Base-by-base conservation (phyloP, 2,888 invertebrate genomes). In the Drosophila eohydei region DNA sequence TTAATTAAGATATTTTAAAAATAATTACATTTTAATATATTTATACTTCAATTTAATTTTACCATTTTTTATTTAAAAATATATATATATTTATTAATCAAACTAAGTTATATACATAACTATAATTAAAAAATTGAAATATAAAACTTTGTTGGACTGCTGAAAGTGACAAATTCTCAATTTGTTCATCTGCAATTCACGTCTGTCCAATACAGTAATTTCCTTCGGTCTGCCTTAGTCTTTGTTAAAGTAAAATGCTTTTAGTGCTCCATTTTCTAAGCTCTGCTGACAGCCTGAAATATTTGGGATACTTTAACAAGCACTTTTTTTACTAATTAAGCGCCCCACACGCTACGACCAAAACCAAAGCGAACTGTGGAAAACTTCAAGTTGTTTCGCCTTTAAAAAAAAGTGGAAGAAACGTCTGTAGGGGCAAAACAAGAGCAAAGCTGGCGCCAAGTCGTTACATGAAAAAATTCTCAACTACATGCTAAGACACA, bases 381-480 rank as follows among this genome's bases (percentile, higher is more conserved):
- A 74, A 70, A 65, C 71, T 75, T 71, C 66, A 74, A 76, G 78
- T 68, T 51, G 74, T 54, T 58, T 50, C 48, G 61, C 62, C 79
- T 78, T 71, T 70, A 66, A 69, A 61, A 51, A 71, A 34, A 38
- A 71, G n/a, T 34, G 16, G 66, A 51, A 72, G 46, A 68, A 72
- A 73, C n/a, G 62, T 63, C 21, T 48, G 38, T 26, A 30, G 44
- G 60, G 50, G 44, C 58, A 68, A 66, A 65, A 62, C 56, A 74
- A 69, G 55, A 74, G 73, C 71, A 63, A 55, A 63, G 74, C 84
- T 82, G 84, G 84, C 84, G 84, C 84, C 84, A 84, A 80, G 80
- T 80, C 84, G 73, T 84, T 84, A 83, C 75, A 61, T 58, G 64
- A 69, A 46, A 84, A 84, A 85, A 78, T 82, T 82, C 80, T 75